Conservation (phyloP, 2,797 vertebrate genomes). For the Lithobates sylvaticus region DNA sequence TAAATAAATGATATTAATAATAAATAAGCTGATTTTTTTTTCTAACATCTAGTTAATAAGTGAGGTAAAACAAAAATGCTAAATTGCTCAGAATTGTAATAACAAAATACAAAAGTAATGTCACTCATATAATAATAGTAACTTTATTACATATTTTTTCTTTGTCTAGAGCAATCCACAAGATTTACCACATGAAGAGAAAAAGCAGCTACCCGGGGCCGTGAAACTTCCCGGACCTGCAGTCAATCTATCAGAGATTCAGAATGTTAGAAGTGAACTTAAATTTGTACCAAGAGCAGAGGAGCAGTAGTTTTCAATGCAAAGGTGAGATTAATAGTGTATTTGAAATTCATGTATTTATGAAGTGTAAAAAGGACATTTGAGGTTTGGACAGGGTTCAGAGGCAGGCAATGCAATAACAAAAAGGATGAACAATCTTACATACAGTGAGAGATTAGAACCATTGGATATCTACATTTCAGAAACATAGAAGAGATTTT, state of each 20-base stretch:
- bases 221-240: slow-evolving; percentile 91
- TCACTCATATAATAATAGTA: neutral
- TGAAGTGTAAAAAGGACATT: neutral
- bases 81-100: neutral
- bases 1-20: no score
- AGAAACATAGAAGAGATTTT: no score
- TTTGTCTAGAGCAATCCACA: slow-evolving; percentile 70
- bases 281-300: slow-evolving; percentile 91
- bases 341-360: neutral
- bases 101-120: neutral
- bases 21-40: neutral
- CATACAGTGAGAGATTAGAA: no score
- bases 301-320: slow-evolving; percentile 79
- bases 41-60: neutral
- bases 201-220: slow-evolving; percentile 88
- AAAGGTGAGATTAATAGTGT: slow-evolving; percentile 69
- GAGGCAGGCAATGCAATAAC: no score
- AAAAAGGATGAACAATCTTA: no score
- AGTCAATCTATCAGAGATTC: slow-evolving; percentile 93
- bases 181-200: slow-evolving; percentile 81
- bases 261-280: slow-evolving; percentile 95
- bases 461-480: no score
- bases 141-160: slow-evolving; percentile 7
- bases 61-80: neutral
- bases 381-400: no score